A percentile compares a stretch with the other conserved stretches of the same genome.
Evolutionary conservation across 2,888 invertebrate genomes (phyloP).

Genomic region (Oligia latruncula): DNA sequence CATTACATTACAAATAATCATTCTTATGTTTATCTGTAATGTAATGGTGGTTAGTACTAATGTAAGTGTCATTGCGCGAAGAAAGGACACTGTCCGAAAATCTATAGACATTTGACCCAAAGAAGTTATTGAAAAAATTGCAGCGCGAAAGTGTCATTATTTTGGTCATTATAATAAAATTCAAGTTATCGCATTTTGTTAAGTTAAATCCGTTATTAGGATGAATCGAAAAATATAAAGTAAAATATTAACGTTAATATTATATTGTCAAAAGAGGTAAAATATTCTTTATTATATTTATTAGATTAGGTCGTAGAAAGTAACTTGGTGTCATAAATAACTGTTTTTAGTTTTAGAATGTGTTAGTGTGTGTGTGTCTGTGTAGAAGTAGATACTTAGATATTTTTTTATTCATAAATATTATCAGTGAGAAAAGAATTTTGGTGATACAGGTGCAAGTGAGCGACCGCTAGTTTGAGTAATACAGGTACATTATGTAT

Average conservation of each 20-base stretch:
- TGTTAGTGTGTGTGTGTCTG: background rate
- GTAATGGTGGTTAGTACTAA: background rate
- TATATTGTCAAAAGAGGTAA: too few relatives aligned
- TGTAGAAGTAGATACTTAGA: conserved; percentile 9
- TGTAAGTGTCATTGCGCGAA: background rate
- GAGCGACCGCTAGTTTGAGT: too few relatives aligned
- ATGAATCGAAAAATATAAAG: background rate
- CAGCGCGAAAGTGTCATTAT: background rate
- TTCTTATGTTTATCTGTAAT: background rate
- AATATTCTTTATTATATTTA: background rate
- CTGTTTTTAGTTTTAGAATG: background rate
- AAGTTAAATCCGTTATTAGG: too few relatives aligned
- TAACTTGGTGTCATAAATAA: background rate
- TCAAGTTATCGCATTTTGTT: background rate
- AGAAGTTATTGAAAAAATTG: background rate
- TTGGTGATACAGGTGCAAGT: background rate
- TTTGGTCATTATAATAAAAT: background rate
- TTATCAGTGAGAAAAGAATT: background rate
- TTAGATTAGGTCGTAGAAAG: background rate
- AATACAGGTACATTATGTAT: background rate
- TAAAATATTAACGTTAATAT: too few relatives aligned
- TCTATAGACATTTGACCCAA: too few relatives aligned
- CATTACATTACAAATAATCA: background rate
- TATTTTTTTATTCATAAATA: background rate
- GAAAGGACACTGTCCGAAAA: background rate